Evolutionary conservation across 1,140 invertebrate species (phyloP), one percentile per base, ranked within the genome.

Genomic region (Streblospio benedicti): DNA sequence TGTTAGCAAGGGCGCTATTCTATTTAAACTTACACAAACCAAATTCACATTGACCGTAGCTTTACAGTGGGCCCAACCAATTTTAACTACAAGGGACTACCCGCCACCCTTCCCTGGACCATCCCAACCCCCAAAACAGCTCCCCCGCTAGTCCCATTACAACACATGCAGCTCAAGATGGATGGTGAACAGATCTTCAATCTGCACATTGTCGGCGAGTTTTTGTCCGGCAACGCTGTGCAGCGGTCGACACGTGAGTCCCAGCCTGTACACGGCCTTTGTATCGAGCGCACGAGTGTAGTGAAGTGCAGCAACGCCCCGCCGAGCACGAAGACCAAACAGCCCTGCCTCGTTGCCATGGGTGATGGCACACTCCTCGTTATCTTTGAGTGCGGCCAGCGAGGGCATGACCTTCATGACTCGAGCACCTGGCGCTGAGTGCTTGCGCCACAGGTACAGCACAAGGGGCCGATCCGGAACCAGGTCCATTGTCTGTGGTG

Each of bases 311-410:
- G 82, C 85, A 1, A 87, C 76, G 16, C 83, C 85, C 57, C 83
- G 80, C 50, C 82, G 82, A 55, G 82, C 79, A n/a, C 81, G 72
- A 63, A 88, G 79, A 61, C 85, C 81, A 68, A 88, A 87, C 27
- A 82, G 74, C n/a, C 80, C 79, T 1, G 79, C 73, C 54, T 86
- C 82, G 70, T 87, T 86, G 41, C 86, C 85, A 49, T 78, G 78
- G 0, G 79, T 76, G 35, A 89, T 86, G 35, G 70, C 76, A 70
- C 88, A 89, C 31, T 81, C 78, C 65, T 86, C 82, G 54, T 84
- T 82, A 56, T 82, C 79, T 79, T 75, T 59, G 43, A 76, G 63
- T 25, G 65, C 67, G 5, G 60, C 31, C 38, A 71, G 61, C 18
- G 74, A 63, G 25, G 70, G 69, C 12, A 72, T 49, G 31, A 73